Evolutionary conservation across 1,140 invertebrate species (phyloP).

Genomic region (Dinoponera quadriceps): DNA sequence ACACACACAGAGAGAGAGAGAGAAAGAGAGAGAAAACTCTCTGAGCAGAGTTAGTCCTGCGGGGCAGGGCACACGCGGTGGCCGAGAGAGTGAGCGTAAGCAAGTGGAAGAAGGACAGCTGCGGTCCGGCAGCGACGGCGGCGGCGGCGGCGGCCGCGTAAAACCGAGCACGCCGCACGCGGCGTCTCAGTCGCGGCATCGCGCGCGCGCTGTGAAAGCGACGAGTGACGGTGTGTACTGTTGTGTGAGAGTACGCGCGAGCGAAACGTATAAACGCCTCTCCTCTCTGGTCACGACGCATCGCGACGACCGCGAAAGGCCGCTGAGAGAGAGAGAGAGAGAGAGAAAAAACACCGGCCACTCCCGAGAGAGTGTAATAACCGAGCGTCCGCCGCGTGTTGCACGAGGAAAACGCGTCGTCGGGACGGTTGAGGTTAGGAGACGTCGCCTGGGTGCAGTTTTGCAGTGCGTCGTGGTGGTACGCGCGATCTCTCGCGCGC

Average conservation of each 20-base stretch:
- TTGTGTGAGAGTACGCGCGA: background rate
- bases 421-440: conserved; percentile 58
- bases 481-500: background rate
- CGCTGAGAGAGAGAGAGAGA: too few relatives aligned
- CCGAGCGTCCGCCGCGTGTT: too few relatives aligned
- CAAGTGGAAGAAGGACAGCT: background rate
- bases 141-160: conserved; percentile 41
- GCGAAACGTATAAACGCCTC: background rate
- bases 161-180: conserved; percentile 62
- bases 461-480: background rate
- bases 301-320: background rate
- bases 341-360: too few relatives aligned
- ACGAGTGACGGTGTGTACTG: background rate
- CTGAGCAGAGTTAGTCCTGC: background rate
- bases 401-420: too few relatives aligned
- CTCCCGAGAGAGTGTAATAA: background rate
- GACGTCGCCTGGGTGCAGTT: conserved; percentile 6
- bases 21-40: too few relatives aligned
- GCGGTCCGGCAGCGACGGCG: conserved; percentile 18
- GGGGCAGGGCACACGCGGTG: conserved; percentile 13
- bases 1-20: too few relatives aligned
- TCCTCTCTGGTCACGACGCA: background rate
- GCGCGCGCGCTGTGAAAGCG: conserved; percentile 66
- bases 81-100: background rate
- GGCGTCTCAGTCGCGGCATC: conserved; percentile 71